Evolutionary conservation across 2,888 invertebrate species (phyloP).

Genomic region (Gymnocheta viridis): DNA sequence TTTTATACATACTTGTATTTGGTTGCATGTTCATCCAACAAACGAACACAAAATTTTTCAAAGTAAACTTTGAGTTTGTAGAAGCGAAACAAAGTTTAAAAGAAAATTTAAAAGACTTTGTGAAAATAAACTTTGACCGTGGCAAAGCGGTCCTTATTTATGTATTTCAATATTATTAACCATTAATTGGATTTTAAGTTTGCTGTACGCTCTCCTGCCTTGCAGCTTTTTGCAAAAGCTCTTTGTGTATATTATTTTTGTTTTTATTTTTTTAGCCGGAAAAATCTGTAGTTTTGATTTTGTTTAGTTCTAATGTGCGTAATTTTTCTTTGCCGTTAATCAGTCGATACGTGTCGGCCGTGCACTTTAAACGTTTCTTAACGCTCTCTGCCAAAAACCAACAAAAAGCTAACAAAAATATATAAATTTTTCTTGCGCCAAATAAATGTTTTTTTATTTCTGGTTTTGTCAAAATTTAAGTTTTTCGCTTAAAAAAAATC

Average conservation of each 20-base stretch:
- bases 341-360: conserved; percentile 82
- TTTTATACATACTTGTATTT: too few relatives aligned
- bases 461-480: conserved; percentile 46
- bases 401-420: conserved; percentile 1
- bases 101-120: too few relatives aligned
- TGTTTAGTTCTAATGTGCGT: conserved; percentile 39
- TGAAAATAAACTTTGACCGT: too few relatives aligned
- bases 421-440: conserved; percentile 1
- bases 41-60: too few relatives aligned
- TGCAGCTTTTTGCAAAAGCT: conserved; percentile 9
- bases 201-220: conserved; percentile 6
- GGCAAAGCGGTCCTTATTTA: background rate
- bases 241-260: background rate
- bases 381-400: conserved; percentile 50
- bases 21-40: too few relatives aligned
- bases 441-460: conserved; percentile 13
- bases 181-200: conserved; percentile 27
- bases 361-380: conserved; percentile 72
- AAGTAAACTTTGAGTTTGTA: too few relatives aligned
- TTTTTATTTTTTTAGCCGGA: conserved; percentile 27
- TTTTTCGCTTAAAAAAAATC: background rate
- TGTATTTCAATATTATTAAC: conserved; percentile 14
- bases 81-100: too few relatives aligned
- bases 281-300: conserved; percentile 52
- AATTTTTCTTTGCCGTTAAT: conserved; percentile 59